phyloP scores from a whole-genome alignment of 2,113 vertebrate species.

The Phaethornis superciliosus region DNA sequence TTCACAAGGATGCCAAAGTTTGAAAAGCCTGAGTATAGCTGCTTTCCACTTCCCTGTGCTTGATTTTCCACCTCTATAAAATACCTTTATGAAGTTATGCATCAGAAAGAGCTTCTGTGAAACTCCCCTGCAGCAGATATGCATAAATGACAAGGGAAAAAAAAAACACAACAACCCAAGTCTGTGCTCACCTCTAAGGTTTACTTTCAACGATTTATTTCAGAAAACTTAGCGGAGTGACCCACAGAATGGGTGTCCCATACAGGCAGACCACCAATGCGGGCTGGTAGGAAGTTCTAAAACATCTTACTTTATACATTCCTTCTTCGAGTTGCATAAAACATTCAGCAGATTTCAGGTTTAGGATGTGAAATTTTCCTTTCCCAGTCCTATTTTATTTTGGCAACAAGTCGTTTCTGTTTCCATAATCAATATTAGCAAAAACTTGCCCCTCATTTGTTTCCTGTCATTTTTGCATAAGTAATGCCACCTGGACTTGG shows the following conservation, averaged over 20 bases:
- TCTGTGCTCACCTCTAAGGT: not conserved
- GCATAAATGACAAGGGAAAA: not conserved
- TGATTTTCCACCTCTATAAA: not conserved
- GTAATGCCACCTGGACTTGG: not conserved
- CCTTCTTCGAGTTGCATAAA: not conserved
- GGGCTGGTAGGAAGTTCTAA: not conserved
- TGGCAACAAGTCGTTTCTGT: not conserved
- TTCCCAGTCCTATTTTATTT: not conserved
- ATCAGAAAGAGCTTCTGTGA: not conserved
- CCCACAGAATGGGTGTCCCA: not conserved
- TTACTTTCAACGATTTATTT: not conserved
- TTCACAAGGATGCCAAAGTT: not conserved
- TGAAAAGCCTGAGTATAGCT: fast-evolving
- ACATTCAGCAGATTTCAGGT: not conserved
- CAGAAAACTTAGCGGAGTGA: not conserved
- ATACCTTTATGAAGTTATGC: not conserved
- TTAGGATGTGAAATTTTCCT: not conserved
- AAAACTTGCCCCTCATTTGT: not conserved
- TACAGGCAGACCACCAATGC: not conserved
- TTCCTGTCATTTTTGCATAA: not conserved
- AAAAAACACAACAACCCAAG: not conserved
- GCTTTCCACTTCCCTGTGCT: fast-evolving
- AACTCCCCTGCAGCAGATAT: not conserved
- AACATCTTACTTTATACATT: not conserved
- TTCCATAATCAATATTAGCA: not conserved